Percentiles rank a stretch among this genome's conserved stretches.
Evolutionary conservation across 2,888 invertebrate genomes (phyloP).

Genomic region (Cartodere bifasciata): DNA sequence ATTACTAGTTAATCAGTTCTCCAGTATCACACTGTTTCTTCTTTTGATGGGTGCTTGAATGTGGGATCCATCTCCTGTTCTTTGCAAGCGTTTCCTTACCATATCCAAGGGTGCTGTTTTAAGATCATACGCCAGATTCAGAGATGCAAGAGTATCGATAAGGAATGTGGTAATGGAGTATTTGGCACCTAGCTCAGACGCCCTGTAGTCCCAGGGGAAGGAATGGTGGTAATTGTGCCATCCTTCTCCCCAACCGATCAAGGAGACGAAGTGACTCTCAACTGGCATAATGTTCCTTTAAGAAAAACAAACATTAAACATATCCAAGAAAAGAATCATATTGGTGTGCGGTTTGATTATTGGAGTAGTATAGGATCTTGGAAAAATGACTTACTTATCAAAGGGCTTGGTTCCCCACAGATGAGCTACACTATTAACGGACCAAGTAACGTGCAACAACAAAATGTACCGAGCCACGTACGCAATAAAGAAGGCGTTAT

Average conservation of each 20-base stretch:
- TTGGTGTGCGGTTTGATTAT: neutral
- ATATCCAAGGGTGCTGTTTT: conserved; percentile 35
- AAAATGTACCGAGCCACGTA: conserved; percentile 50
- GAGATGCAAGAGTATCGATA: conserved; percentile 45
- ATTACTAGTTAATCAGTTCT: no score
- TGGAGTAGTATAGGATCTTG: neutral
- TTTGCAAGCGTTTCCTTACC: conserved; percentile 43
- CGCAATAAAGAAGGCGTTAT: conserved; percentile 45
- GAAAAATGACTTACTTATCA: conserved; percentile 45
- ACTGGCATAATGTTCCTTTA: conserved; percentile 46
- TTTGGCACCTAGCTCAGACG: conserved; percentile 41
- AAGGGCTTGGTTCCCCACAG: conserved; percentile 67
- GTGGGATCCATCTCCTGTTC: conserved; percentile 53
- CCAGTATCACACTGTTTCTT: no score
- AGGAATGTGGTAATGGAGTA: conserved; percentile 49
- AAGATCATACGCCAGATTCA: conserved; percentile 52
- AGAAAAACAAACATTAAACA: conserved; percentile 14
- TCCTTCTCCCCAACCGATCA: conserved; percentile 50
- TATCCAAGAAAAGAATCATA: neutral
- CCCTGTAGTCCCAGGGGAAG: conserved; percentile 55
- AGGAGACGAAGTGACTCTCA: conserved; percentile 49
- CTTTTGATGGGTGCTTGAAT: no score
- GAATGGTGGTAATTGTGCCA: conserved; percentile 73
- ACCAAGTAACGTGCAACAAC: conserved; percentile 65
- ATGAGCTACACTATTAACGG: conserved; percentile 73